Evolutionary conservation across 2,797 vertebrate genomes (phyloP).

Genomic region (Knipowitschia caucasica): DNA sequence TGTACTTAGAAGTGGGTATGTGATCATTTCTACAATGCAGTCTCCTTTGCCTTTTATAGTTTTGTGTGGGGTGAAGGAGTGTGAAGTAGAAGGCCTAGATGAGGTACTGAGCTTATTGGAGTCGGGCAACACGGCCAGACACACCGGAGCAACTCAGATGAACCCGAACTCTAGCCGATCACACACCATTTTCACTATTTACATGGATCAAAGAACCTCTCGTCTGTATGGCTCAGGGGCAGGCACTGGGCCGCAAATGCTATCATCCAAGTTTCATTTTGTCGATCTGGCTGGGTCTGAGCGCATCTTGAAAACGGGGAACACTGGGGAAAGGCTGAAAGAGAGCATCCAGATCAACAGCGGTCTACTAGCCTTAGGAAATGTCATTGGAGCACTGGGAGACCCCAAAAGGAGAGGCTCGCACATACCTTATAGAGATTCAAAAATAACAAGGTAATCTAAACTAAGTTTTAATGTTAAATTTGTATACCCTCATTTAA

Average conservation of each 20-base stretch:
- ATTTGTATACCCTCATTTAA: background rate
- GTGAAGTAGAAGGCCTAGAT: constrained; percentile 92
- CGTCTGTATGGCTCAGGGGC: constrained; percentile 59
- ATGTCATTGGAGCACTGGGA: constrained; percentile 93
- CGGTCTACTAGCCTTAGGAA: constrained; percentile 91
- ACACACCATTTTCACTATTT: constrained; percentile 91
- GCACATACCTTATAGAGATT: constrained; percentile 95
- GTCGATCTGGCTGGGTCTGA: constrained; percentile 96
- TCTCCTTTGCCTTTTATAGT: constrained; percentile 67
- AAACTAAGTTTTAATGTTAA: background rate
- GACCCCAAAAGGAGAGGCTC: constrained; percentile 90
- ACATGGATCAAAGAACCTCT: constrained; percentile 90
- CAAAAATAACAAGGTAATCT: constrained; percentile 93
- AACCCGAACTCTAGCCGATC: constrained; percentile 94
- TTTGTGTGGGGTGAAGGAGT: constrained; percentile 91
- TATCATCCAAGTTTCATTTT: constrained; percentile 95
- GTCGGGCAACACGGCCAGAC: constrained; percentile 91
- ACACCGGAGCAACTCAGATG: constrained; percentile 92
- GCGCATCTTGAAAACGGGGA: constrained; percentile 89
- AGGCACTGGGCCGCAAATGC: constrained; percentile 73
- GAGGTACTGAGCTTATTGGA: constrained; percentile 95
- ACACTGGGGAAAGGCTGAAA: constrained; percentile 90
- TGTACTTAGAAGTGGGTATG: too few relatives aligned
- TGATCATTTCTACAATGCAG: too few relatives aligned
- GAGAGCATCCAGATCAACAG: constrained; percentile 98